Evolutionary conservation across 2,888 invertebrate genomes (phyloP), one percentile per base, ranked within the genome.

Genomic region (Esperia sulphurella): DNA sequence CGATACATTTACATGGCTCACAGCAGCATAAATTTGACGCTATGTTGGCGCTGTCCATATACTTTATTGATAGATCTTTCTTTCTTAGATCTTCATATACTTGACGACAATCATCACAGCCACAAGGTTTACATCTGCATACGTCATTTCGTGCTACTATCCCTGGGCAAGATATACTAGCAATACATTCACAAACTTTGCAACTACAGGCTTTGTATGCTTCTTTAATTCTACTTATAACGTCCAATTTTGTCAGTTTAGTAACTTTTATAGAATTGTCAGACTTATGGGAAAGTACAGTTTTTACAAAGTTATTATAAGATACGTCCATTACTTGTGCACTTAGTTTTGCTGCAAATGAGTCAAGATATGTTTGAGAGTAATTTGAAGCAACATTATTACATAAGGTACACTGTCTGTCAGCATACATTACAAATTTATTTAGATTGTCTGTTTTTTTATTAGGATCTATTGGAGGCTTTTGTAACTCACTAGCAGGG

Each of bases 171-270:
- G 35, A n/a, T 28, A 48, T 35, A 30, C 46, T 51, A 3, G 43
- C 53, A 13, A 81, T 58, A 42, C 86, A 87, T 57, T 83, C 78
- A 46, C 86, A 87, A 29, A 83, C 70, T 71, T 75, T 83, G 51
- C 87, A 86, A 61, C 73, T 82, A 43, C 87, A 87, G 0, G 76
- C 79, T 42, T 76, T 68, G 43, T 81, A 86, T 12, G 71, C 70
- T 53, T 83, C 78, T 61, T 76, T 80, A 40, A 86, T 62, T 62
- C 62, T 75, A 35, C 61, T 65, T 5, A 79, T 54, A 48, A 86
- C 69, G 49, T 86, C 75, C 38, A 55, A 54, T 35, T 64, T 66
- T 12, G 66, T 14, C 8, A 31, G 12, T 40, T 40, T 8, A 8
- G 3, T 35, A 10, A 12, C 33, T 29, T 45, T 41, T 35, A 37